phyloP scores from a whole-genome alignment of 2,888 invertebrate genomes.

The Ecdyonurus torrentis region DNA sequence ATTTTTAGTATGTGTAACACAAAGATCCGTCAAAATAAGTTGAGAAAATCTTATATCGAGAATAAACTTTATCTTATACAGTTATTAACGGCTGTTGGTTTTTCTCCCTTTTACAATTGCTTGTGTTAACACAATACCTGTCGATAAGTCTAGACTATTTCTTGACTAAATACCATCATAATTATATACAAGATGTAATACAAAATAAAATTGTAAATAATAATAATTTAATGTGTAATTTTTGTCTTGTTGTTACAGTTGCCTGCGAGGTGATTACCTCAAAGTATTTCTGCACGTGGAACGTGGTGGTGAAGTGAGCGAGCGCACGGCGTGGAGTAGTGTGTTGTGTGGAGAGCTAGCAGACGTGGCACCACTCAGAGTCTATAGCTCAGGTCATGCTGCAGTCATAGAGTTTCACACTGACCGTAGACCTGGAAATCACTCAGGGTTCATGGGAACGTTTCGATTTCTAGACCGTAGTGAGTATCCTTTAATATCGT shows the following conservation, averaged over 20 bases:
- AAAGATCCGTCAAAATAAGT: no score
- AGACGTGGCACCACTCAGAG: constrained; percentile 49
- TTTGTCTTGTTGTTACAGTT: constrained; percentile 39
- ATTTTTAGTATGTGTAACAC: no score
- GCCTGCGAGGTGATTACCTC: constrained; percentile 54
- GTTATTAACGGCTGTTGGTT: no score
- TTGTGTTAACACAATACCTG: no score
- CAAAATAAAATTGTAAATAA: no score
- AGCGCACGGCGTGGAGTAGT: constrained; percentile 56
- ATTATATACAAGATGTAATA: not conserved
- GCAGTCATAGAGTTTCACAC: constrained; percentile 59
- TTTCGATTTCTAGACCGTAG: constrained; percentile 62
- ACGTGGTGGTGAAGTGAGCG: constrained; percentile 45
- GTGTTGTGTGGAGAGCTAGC: constrained; percentile 51
- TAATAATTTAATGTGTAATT: constrained; percentile 3
- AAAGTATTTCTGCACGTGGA: constrained; percentile 64
- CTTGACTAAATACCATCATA: no score
- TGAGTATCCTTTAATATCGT: no score
- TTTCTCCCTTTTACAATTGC: no score
- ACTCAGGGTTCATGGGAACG: constrained; percentile 55
- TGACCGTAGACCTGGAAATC: constrained; percentile 33
- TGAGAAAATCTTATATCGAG: no score
- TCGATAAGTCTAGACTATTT: no score
- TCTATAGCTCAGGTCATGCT: constrained; percentile 58
- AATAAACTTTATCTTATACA: no score